Percentiles rank a stretch among this genome's conserved stretches.
phyloP scores from a whole-genome alignment of 2,888 invertebrate species.

The Microdon myrmicae region DNA sequence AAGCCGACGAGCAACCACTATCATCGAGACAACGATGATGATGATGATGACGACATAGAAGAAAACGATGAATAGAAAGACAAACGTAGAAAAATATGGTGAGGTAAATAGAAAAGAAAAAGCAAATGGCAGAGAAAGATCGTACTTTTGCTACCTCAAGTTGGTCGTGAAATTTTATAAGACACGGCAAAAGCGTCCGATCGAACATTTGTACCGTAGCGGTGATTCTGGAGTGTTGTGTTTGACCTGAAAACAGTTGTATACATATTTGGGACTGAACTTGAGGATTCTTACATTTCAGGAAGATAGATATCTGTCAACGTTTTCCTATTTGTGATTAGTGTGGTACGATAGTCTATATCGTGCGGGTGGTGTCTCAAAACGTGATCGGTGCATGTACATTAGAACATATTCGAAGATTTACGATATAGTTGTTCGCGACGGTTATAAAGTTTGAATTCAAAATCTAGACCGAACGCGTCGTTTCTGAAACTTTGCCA shows the following conservation, averaged over 20 bases:
- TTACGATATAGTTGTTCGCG: too few relatives aligned
- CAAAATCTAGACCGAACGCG: too few relatives aligned
- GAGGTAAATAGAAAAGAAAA: constrained; percentile 6
- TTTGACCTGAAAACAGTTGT: constrained; percentile 24
- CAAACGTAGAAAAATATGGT: constrained; percentile 10
- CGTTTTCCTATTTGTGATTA: background rate
- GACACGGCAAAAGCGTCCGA: constrained; percentile 65
- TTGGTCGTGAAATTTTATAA: constrained; percentile 66
- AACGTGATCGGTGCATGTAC: too few relatives aligned
- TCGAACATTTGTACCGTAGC: constrained; percentile 67
- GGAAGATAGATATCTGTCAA: constrained; percentile 23
- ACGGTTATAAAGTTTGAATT: too few relatives aligned
- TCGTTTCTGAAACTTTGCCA: background rate
- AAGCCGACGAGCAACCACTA: constrained; percentile 24
- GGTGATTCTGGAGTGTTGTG: constrained; percentile 63
- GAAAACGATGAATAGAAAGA: constrained; percentile 38
- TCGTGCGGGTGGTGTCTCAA: background rate
- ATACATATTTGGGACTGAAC: constrained; percentile 24
- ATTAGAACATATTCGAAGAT: too few relatives aligned
- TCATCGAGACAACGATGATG: constrained; percentile 9
- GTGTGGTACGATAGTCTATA: constrained; percentile 6
- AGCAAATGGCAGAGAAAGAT: constrained; percentile 47
- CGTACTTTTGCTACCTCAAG: constrained; percentile 51
- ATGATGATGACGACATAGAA: constrained; percentile 40
- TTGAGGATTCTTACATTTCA: constrained; percentile 9